Percentiles rank a stretch among this genome's conserved stretches.
Conservation (phyloP, 2,888 invertebrate genomes). For the Branchinecta sandiegonensis region DNA sequence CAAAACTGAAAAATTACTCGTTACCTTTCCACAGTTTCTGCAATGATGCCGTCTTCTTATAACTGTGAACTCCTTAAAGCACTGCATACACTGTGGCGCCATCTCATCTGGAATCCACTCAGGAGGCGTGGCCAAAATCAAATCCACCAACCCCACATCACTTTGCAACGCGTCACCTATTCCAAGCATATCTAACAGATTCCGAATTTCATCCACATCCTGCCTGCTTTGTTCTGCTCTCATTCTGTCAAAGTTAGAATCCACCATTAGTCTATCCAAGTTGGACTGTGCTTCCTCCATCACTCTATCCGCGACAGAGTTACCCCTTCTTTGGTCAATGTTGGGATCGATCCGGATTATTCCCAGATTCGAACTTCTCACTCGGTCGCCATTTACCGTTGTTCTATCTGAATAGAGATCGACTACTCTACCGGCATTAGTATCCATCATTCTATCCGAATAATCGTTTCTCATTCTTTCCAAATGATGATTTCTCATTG, state of each 20-base stretch:
- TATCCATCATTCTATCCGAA: neutral
- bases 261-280: neutral
- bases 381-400: neutral
- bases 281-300: neutral
- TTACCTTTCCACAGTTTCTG: constrained; percentile 70
- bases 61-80: constrained; percentile 80
- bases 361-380: too few relatives aligned
- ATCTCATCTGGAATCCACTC: constrained; percentile 91
- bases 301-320: neutral
- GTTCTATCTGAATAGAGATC: too few relatives aligned
- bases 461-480: neutral
- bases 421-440: too few relatives aligned
- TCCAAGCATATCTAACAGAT: neutral
- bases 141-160: constrained; percentile 24
- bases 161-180: constrained; percentile 21
- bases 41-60: constrained; percentile 92
- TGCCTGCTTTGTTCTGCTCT: neutral
- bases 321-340: too few relatives aligned
- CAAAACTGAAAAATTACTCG: neutral
- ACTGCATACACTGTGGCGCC: constrained; percentile 82
- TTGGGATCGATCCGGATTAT: too few relatives aligned
- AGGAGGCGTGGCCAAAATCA: constrained; percentile 44
- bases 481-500: too few relatives aligned
- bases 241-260: too few relatives aligned
- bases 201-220: constrained; percentile 11